phyloP scores from a whole-genome alignment of 2,113 vertebrate species.

The Prinia subflava region DNA sequence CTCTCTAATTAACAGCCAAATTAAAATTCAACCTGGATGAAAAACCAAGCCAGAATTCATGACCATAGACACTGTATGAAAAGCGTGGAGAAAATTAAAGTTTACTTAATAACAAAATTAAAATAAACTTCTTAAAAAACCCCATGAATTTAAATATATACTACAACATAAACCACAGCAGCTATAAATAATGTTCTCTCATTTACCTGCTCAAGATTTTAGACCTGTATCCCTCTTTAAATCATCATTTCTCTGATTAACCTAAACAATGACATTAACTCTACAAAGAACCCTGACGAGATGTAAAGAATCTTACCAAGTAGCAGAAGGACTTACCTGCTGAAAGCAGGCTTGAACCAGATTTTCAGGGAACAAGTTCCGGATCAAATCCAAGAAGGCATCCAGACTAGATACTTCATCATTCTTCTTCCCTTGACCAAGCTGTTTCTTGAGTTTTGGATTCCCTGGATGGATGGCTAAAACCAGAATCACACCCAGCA shows the following conservation, averaged over 20 bases:
- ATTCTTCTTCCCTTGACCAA: constrained; percentile 90
- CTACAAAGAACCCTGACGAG: neutral
- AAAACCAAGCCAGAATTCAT: neutral
- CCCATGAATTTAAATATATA: neutral
- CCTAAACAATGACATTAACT: neutral
- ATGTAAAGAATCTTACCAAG: neutral
- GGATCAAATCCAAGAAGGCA: constrained; percentile 95
- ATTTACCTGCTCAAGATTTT: neutral
- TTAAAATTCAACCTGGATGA: neutral
- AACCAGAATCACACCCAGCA: constrained; percentile 96
- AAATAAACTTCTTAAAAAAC: neutral
- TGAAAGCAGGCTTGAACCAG: constrained; percentile 98
- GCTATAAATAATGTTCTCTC: neutral
- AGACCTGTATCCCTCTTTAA: neutral
- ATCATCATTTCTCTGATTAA: neutral
- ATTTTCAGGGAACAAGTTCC: constrained; percentile 97
- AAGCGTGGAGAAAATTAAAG: neutral
- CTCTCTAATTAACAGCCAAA: neutral
- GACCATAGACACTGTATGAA: neutral
- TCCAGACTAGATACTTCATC: constrained; percentile 98
- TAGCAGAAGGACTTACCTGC: constrained; percentile 79
- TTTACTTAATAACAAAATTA: neutral
- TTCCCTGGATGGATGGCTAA: constrained; percentile 95
- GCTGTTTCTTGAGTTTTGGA: constrained; percentile 91
- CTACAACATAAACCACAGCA: neutral